Evolutionary conservation across 2,888 invertebrate genomes (phyloP).

Genomic region (Agrochola litura): DNA sequence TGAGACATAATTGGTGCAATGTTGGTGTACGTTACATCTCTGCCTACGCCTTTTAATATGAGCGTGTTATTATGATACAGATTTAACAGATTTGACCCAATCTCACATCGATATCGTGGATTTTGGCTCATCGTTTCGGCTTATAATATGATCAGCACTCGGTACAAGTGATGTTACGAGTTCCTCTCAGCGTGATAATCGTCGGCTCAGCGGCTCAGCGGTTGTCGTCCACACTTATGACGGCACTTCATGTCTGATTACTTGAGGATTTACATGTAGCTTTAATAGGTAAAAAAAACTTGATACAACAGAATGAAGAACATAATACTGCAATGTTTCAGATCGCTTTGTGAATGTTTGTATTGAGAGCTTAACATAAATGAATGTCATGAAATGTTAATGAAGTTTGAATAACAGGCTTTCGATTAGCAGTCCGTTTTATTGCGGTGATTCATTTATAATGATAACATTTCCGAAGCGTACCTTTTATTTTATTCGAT

Average conservation of each 20-base stretch:
- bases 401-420: constrained; percentile 1
- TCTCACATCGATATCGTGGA: background rate
- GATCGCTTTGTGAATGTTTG: constrained; percentile 7
- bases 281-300: background rate
- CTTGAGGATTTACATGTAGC: background rate
- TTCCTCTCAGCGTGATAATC: background rate
- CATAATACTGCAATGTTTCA: too few species aligned
- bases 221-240: background rate
- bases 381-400: background rate
- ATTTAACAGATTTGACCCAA: too few species aligned
- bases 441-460: background rate
- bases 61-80: background rate
- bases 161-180: background rate
- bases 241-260: background rate
- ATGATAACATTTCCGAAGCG: too few species aligned
- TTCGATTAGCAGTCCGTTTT: background rate
- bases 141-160: background rate
- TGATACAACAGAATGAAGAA: background rate
- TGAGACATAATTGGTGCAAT: background rate
- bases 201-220: background rate
- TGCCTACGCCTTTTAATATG: background rate
- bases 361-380: background rate
- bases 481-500: too few species aligned
- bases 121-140: background rate
- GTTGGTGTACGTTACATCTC: too few species aligned